A percentile compares a stretch with the other conserved stretches of the same genome.
Conservation (phyloP, 2,888 invertebrate species). For the Podabrus alpinus region DNA sequence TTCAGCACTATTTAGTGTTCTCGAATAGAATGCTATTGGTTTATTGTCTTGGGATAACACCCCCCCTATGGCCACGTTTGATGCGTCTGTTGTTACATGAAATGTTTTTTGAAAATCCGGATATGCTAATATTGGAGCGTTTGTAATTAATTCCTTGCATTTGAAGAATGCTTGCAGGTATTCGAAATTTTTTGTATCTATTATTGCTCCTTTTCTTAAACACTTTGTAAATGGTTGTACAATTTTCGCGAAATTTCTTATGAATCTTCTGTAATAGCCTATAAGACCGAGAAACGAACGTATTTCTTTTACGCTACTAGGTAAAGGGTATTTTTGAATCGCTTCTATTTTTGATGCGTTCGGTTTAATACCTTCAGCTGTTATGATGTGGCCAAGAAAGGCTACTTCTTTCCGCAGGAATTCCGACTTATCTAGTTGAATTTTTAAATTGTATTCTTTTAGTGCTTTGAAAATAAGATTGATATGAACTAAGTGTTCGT, state of each 20-base stretch:
- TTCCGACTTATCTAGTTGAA: conserved; percentile 14
- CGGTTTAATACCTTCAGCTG: not conserved
- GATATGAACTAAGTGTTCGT: conserved; percentile 33
- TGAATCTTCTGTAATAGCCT: conserved; percentile 24
- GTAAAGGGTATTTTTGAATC: conserved; percentile 18
- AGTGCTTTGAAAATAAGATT: conserved; percentile 28
- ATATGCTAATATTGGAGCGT: conserved; percentile 23
- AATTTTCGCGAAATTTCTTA: conserved; percentile 23
- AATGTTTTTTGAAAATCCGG: conserved; percentile 31
- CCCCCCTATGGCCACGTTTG: conserved; percentile 14
- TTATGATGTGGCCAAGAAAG: not conserved
- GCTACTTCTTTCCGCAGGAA: not conserved
- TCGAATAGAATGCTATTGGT: conserved; percentile 11
- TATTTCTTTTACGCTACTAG: conserved; percentile 25
- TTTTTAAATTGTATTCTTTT: conserved; percentile 28
- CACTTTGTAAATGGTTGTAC: conserved; percentile 25
- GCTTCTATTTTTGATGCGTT: not conserved
- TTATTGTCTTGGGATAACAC: conserved; percentile 8
- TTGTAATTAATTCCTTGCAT: conserved; percentile 23
- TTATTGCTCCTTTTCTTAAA: conserved; percentile 14
- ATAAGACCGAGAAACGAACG: conserved; percentile 22
- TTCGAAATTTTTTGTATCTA: conserved; percentile 6
- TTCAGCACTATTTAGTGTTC: no score
- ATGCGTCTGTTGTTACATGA: conserved; percentile 24
- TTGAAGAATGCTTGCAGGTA: conserved; percentile 10